Evolutionary conservation across 2,797 vertebrate genomes (phyloP).

Genomic region (Propithecus deckenii): DNA sequence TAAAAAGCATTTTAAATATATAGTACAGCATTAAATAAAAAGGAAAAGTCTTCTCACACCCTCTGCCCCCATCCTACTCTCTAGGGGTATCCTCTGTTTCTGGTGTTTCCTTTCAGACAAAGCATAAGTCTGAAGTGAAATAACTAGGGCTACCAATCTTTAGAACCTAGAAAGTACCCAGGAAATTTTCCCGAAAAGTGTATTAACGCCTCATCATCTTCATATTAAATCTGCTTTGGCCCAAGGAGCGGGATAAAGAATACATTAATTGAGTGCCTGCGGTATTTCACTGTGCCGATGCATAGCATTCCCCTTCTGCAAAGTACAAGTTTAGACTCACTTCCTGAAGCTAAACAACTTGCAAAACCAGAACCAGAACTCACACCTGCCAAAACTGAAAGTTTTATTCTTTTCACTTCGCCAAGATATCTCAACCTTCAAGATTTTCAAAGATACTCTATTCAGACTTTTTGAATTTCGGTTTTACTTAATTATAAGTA

Average conservation of each 20-base stretch:
- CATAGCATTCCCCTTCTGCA: neutral
- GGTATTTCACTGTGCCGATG: neutral
- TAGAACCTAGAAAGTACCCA: neutral
- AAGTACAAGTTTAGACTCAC: neutral
- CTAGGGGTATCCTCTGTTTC: neutral
- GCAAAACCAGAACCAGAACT: constrained; percentile 27
- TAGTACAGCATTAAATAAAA: neutral
- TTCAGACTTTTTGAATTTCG: constrained; percentile 7
- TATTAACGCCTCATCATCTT: neutral
- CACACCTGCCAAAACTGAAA: constrained; percentile 52
- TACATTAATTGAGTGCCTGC: neutral
- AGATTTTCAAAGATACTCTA: neutral
- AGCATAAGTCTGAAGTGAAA: neutral
- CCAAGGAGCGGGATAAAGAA: neutral
- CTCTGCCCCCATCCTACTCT: neutral
- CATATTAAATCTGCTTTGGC: neutral
- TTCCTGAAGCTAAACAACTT: neutral
- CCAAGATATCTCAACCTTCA: neutral
- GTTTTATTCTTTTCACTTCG: neutral
- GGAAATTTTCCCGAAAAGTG: neutral
- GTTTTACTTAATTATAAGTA: neutral
- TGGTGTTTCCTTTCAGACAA: constrained; percentile 35
- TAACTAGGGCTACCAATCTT: neutral
- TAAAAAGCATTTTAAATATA: neutral
- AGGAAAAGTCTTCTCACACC: neutral